phyloP scores from a whole-genome alignment of 2,888 invertebrate genomes.

The Steromphala cineraria region DNA sequence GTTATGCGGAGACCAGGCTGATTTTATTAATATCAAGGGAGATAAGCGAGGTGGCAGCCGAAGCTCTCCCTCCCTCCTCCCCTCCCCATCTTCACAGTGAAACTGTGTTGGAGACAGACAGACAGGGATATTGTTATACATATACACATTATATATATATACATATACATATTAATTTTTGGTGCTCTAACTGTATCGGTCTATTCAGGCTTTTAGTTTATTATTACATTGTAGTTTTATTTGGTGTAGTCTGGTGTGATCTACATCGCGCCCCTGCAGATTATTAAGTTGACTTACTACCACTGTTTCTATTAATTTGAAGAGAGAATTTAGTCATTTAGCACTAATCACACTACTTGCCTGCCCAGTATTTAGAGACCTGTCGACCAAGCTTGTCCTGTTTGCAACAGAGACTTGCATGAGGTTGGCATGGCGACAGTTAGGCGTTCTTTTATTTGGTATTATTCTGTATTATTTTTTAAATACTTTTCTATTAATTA shows the following conservation, averaged over 20 bases:
- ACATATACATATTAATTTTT: slow-evolving; percentile 22
- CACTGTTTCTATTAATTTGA: not conserved
- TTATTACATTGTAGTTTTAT: slow-evolving; percentile 15
- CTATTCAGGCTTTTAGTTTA: slow-evolving; percentile 25
- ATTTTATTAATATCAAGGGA: slow-evolving; percentile 14
- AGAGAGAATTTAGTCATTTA: slow-evolving; percentile 10
- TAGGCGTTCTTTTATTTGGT: slow-evolving; percentile 49
- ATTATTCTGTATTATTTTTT: slow-evolving; percentile 58
- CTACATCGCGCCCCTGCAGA: not conserved
- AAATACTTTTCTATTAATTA: slow-evolving; percentile 60
- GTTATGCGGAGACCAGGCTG: slow-evolving; percentile 1
- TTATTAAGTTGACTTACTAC: slow-evolving; percentile 1
- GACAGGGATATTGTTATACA: slow-evolving; percentile 23
- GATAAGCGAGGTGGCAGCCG: not conserved
- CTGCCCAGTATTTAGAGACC: slow-evolving; percentile 34
- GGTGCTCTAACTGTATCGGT: slow-evolving; percentile 21
- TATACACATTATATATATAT: slow-evolving; percentile 20
- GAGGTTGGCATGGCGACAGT: slow-evolving; percentile 25
- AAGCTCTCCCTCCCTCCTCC: not conserved
- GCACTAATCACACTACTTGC: slow-evolving; percentile 19
- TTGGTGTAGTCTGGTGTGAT: not conserved
- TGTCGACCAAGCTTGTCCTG: not conserved
- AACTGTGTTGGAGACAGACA: slow-evolving; percentile 11
- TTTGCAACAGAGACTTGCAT: not conserved
- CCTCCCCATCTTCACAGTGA: not conserved